Base-by-base conservation (phyloP, 2,113 vertebrate species). In the Coturnix japonica region DNA sequence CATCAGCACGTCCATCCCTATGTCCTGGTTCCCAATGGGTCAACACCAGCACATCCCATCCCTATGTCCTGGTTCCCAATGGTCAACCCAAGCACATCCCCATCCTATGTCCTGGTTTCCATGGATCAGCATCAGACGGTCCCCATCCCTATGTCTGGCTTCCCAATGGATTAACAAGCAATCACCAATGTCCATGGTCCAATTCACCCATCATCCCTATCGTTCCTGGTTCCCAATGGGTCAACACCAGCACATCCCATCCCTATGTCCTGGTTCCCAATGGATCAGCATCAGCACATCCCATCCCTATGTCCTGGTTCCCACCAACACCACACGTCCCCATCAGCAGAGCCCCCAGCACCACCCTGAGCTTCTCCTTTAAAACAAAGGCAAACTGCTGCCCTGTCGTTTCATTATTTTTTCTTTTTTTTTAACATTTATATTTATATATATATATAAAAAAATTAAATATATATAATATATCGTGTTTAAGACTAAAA, bases 381-480 rank as follows among this genome's bases (percentile, higher is more conserved):
- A 9, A 53, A 57, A 79, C 23, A 44, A 88, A 96, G 64, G 87
- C 64, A 26, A 86, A n/a, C n/a, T 41, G 78, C 56, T 25, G 2
- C 31, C 23, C 21, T 9, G 35, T 21, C 4, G 33, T 13, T 60
- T 23, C 14, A 9, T 35, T 22, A 25, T 60, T 35, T 35, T 35
- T 57, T 51, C 25, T 25, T 57, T 35, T 35, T 35, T 57, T 26
- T 96, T 96, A 94, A 96, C 97, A 97, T 97, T 97, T 97, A 96
- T 96, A 96, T 97, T 97, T 97, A 96, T 97, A 97, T 97, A 97
- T 97, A 97, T 97, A 97, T 95, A 97, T 81, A 91, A 97, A 97
- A 97, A 98, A 97, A 97, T 97, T 97, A 98, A 97, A 98, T 97
- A 97, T 97, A 97, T 98, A 97, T 97, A 97, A 97, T 97, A 98